Evolutionary conservation across 2,797 vertebrate genomes (phyloP), one percentile per base, ranked within the genome.

Genomic region (Ambastaia sidthimunki): DNA sequence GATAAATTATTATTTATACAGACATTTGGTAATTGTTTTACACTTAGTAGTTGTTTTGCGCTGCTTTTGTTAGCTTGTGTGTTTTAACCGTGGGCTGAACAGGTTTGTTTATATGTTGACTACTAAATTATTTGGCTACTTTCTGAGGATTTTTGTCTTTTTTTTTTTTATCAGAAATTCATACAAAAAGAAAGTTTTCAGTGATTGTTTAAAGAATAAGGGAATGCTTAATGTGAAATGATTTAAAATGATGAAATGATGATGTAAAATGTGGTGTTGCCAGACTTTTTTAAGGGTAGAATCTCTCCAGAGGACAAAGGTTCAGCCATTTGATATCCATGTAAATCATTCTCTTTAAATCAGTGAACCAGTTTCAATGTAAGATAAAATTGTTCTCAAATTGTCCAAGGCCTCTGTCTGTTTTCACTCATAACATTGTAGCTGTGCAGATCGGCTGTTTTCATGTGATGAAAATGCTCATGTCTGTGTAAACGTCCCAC

Each of bases 31-130:
- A 65, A 84, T 79, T 79, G 73, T 84, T 86, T 75, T 82, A 66
- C 74, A 75, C 83, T 87, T 85, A 81, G 71, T 70, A 81, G 75
- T 85, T 85, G 71, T 84, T 86, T 87, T 83, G 82, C 82, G 80
- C 80, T 78, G 82, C 85, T 83, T 85, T 83, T 81, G 63, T 83
- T 84, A 81, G 81, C 80, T 85, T 83, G 84, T 87, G 83, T 78
- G 63, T 76, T 82, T 76, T 57, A 79, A 63, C 62, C 73, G 60
- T 80, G 78, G 75, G 78, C 75, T 77, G 71, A 92, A 94, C 85
- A 93, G 92, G 88, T 92, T 93, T 93, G 92, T 92, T 93, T 93
- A 92, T 93, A 94, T 94, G 93, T 94, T 93, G 93, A 92, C 93
- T 93, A 94, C 93, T 95, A 94, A 95, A 89, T 79, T 83, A 82